phyloP scores from a whole-genome alignment of 1,140 invertebrate species.

The Cotesia typhae region DNA sequence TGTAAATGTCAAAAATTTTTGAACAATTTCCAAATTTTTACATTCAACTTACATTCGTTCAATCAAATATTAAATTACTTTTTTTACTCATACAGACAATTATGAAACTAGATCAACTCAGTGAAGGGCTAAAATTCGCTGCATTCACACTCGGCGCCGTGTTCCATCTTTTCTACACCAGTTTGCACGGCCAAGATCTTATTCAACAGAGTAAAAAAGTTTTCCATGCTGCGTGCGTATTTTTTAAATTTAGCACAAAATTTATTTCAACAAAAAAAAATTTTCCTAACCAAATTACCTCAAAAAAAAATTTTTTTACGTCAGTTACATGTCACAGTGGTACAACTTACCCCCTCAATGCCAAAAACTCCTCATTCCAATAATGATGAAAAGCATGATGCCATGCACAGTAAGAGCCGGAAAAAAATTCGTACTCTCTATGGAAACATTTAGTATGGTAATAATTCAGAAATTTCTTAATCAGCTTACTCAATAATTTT shows the following conservation, averaged over 20 bases:
- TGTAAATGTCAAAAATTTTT: no score
- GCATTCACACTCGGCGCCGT: constrained; percentile 29
- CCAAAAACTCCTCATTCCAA: constrained; percentile 37
- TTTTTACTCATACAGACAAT: constrained; percentile 14
- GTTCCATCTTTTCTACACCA: constrained; percentile 34
- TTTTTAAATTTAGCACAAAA: neutral
- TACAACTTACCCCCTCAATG: constrained; percentile 26
- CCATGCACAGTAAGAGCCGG: constrained; percentile 28
- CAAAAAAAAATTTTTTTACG: neutral
- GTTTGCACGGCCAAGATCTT: constrained; percentile 30
- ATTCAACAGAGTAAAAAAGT: constrained; percentile 29
- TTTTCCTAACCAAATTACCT: neutral
- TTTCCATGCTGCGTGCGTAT: constrained; percentile 24
- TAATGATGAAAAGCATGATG: constrained; percentile 36
- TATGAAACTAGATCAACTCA: constrained; percentile 18
- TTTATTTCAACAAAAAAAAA: neutral
- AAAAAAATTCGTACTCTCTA: constrained; percentile 32
- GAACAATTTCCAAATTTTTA: no score
- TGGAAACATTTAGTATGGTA: constrained; percentile 32
- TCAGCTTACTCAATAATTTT: neutral
- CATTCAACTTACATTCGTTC: no score
- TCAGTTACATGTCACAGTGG: constrained; percentile 39
- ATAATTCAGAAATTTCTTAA: neutral
- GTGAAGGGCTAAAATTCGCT: constrained; percentile 19
- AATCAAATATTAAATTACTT: neutral